Conservation (phyloP, 53 echinoderm and acorn worm genomes). For the Hippasteria phrygiana region DNA sequence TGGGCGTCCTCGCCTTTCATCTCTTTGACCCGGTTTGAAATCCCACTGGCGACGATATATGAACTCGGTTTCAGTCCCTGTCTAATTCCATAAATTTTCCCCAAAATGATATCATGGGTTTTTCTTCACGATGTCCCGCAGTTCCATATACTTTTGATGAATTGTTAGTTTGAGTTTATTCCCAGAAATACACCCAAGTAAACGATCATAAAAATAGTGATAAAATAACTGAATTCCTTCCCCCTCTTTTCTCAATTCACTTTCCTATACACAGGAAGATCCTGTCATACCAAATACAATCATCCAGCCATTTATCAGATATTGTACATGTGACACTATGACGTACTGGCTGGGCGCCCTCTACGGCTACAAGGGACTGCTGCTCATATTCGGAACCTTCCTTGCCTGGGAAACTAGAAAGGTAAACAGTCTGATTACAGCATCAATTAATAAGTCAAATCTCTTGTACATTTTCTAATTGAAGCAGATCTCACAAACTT, state of each 20-base stretch:
- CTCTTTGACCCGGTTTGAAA: too few relatives aligned
- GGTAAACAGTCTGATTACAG: conserved; percentile 46
- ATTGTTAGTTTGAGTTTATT: too few relatives aligned
- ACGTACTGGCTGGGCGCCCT: conserved; percentile 77
- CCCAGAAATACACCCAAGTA: too few relatives aligned
- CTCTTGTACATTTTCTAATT: not conserved
- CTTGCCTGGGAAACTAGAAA: conserved; percentile 97
- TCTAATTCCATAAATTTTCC: too few relatives aligned
- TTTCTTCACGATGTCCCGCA: too few relatives aligned
- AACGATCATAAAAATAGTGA: too few relatives aligned
- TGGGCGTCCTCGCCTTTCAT: too few relatives aligned
- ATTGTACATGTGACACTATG: conserved; percentile 67
- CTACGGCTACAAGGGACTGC: conserved; percentile 88
- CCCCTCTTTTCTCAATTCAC: not conserved
- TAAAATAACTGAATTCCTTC: not conserved
- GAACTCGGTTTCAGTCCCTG: too few relatives aligned
- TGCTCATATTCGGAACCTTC: conserved; percentile 90
- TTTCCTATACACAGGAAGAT: conserved; percentile 71
- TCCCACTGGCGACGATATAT: too few relatives aligned
- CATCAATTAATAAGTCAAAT: not conserved
- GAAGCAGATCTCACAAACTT: too few relatives aligned
- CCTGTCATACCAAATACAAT: conserved; percentile 52
- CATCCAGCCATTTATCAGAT: conserved; percentile 72
- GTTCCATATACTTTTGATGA: too few relatives aligned
- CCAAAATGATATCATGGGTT: too few relatives aligned